Evolutionary conservation across 1,140 invertebrate genomes (phyloP).

Genomic region (Drosophila truncata): DNA sequence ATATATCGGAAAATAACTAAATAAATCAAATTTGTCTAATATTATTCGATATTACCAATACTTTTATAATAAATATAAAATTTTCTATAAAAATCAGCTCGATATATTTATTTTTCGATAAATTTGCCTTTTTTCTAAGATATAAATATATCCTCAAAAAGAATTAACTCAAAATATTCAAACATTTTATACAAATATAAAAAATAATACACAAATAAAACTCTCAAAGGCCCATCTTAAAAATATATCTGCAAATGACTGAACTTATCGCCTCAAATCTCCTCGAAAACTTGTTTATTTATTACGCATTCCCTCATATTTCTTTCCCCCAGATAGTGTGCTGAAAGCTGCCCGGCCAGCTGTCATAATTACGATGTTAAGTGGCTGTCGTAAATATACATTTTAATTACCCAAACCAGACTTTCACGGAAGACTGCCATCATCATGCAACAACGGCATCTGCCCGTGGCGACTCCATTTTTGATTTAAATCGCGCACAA

Average conservation of each 20-base stretch:
- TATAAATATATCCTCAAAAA: no score
- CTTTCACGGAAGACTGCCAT: neutral
- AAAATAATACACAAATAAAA: neutral
- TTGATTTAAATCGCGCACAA: conserved; percentile 34
- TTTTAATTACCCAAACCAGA: conserved; percentile 65
- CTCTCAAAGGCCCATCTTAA: no score
- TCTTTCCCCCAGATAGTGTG: neutral
- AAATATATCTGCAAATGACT: neutral
- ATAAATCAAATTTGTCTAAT: no score
- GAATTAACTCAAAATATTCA: neutral
- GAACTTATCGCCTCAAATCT: conserved; percentile 13
- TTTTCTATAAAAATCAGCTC: no score
- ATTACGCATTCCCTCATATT: conserved; percentile 2
- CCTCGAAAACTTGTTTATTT: conserved; percentile 15
- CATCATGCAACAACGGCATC: conserved; percentile 5
- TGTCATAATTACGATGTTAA: conserved; percentile 70
- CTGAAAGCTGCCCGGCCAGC: conserved; percentile 25
- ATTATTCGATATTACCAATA: no score
- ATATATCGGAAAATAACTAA: no score
- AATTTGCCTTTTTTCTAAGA: no score
- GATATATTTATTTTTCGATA: no score
- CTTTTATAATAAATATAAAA: no score
- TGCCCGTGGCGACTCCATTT: conserved; percentile 45
- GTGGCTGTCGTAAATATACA: conserved; percentile 72
- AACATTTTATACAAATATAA: neutral